These are phyloP conservation scores for Potamarius usumacintae DNA, from an alignment of 2,113 vertebrate species.

Conservation along the genomic window DNA sequence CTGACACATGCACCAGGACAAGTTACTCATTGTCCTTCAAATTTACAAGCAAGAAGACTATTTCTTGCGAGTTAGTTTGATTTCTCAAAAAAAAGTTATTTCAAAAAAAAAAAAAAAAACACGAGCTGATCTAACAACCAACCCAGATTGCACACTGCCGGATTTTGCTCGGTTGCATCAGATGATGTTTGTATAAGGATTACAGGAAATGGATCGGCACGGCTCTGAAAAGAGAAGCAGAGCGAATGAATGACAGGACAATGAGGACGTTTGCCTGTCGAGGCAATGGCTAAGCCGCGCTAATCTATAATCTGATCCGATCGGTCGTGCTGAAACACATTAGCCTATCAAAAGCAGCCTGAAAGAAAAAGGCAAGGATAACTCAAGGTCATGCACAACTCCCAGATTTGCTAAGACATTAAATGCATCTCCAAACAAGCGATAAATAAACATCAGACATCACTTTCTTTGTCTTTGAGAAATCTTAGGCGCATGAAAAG, in stretches of 20 bases:
- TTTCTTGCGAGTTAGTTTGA: neutral
- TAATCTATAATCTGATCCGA: slow-evolving; percentile 55
- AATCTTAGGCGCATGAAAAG: neutral
- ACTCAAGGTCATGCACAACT: slow-evolving; percentile 37
- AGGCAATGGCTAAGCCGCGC: slow-evolving; percentile 37
- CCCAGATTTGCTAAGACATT: neutral
- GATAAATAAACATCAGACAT: neutral
- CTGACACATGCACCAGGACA: neutral
- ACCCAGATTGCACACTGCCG: slow-evolving; percentile 1
- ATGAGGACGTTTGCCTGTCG: slow-evolving; percentile 30
- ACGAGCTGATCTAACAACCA: neutral
- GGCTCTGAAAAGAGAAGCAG: slow-evolving; percentile 8
- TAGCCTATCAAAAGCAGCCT: slow-evolving; percentile 46
- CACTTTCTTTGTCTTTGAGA: neutral
- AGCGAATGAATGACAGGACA: slow-evolving; percentile 7
- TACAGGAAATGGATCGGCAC: slow-evolving; percentile 2
- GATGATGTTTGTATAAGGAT: slow-evolving; percentile 19
- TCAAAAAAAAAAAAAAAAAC: neutral
- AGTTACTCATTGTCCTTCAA: neutral
- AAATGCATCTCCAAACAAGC: neutral
- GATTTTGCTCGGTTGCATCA: slow-evolving; percentile 31
- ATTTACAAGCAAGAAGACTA: neutral
- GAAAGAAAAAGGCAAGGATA: slow-evolving; percentile 36
- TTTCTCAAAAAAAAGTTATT: neutral
- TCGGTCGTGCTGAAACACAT: slow-evolving; percentile 37